phyloP scores from a whole-genome alignment of 53 echinoderm and acorn worm genomes.

The Echinarachnius parma region DNA sequence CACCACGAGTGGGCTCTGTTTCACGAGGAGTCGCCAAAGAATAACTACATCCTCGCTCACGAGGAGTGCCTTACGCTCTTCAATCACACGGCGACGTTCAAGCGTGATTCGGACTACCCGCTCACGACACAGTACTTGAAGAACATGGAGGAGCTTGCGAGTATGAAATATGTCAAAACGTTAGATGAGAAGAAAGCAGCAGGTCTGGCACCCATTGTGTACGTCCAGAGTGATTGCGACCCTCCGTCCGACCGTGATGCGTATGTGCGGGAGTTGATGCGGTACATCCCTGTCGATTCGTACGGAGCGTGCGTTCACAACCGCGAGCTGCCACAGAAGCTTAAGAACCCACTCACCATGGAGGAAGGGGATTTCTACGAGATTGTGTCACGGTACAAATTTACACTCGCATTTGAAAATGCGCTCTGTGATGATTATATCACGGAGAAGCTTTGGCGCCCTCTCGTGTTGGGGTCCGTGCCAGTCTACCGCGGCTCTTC shows the following conservation, averaged over 20 bases:
- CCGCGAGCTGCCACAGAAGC: constrained; percentile 62
- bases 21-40: constrained; percentile 97
- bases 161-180: constrained; percentile 55
- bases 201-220: constrained; percentile 70
- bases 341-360: constrained; percentile 76
- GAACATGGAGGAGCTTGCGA: constrained; percentile 60
- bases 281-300: constrained; percentile 78
- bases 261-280: constrained; percentile 82
- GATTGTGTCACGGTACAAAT: constrained; percentile 81
- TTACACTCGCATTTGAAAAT: constrained; percentile 92
- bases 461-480: constrained; percentile 79
- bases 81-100: constrained; percentile 93
- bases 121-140: constrained; percentile 87
- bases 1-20: constrained; percentile 89
- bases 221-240: constrained; percentile 91
- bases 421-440: constrained; percentile 96
- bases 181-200: constrained; percentile 48
- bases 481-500: constrained; percentile 88
- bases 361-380: constrained; percentile 56
- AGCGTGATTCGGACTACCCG: constrained; percentile 75
- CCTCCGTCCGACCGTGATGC: constrained; percentile 90
- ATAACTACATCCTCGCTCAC: constrained; percentile 89
- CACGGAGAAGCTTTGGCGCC: constrained; percentile 96
- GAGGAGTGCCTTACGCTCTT: constrained; percentile 82
- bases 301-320: constrained; percentile 90